Percentiles rank a stretch among this genome's conserved stretches.
Conservation (phyloP, 2,113 vertebrate species). For the Amphilophus citrinellus region DNA sequence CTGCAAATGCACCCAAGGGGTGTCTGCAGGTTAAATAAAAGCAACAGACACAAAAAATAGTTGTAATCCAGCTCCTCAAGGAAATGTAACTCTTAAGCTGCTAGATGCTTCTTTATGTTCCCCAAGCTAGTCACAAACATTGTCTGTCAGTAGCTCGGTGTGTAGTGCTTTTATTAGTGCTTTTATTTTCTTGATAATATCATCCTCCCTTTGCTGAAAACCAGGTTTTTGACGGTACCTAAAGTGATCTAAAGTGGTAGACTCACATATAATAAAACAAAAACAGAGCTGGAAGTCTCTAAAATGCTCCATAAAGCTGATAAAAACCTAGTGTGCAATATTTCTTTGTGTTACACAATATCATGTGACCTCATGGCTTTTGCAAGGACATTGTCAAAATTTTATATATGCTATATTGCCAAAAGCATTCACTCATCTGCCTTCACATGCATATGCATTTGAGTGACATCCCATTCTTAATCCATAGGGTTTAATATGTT, state of each 20-base stretch:
- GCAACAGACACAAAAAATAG: not conserved
- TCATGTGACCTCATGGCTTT: not conserved
- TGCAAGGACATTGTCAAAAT: not conserved
- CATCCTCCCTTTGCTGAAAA: not conserved
- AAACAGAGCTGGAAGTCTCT: not conserved
- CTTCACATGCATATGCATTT: no score
- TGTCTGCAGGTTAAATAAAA: not conserved
- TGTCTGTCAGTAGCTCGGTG: constrained; percentile 6
- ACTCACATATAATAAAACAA: not conserved
- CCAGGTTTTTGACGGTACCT: not conserved
- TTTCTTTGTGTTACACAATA: not conserved
- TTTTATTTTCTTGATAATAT: constrained; percentile 10
- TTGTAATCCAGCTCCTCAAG: not conserved
- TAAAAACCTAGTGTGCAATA: not conserved
- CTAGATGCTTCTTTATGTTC: not conserved
- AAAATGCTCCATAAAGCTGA: not conserved
- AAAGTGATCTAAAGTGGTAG: not conserved
- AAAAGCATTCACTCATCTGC: no score
- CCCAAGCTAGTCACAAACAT: not conserved
- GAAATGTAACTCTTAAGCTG: not conserved
- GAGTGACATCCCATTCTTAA: no score
- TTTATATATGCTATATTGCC: not conserved
- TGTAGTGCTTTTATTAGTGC: not conserved
- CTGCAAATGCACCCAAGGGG: not conserved
- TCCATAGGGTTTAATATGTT: no score